Base-by-base conservation (phyloP, 2,888 invertebrate genomes). In the Patella ulyssiponensis region DNA sequence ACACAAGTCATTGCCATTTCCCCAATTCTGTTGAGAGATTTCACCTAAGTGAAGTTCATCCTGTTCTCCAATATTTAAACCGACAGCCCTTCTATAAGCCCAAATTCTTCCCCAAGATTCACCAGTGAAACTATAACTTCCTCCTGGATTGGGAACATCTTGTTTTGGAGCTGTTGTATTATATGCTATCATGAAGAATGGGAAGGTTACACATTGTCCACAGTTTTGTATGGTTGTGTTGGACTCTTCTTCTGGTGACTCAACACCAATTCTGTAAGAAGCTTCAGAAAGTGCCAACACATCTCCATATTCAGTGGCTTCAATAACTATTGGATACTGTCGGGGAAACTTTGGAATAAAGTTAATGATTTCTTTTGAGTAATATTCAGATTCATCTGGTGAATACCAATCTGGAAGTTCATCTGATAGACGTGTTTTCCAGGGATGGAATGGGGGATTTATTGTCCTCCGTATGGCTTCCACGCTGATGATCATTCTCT, bases 1-100 rank as follows among this genome's bases (percentile, higher is more conserved):
- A 52, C 51, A 27, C 69, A 76, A 82, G 64, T 82, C 82, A 72
- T 82, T 82, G 20, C 81, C 82, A n/a, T 69, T 51, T 33, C 75
- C 78, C 78, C 79, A 81, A 72, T 81, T 82, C 70, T 81, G 81
- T 53, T 79, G 79, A 1, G 81, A 81, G n/a, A 81, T 74, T 70
- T 82, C 82, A 2, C 81, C 81, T 2, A 71, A 14, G 12, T 77
- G 69, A 14, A 76, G 58, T 27, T 75, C 77, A 51, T 78, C 58
- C 15, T 69, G 51, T n/a, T 51, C 20, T 3, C 73, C 75, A 27
- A 27, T 33, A 44, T 69, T 14, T n/a, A 64, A 69, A 12, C 72
- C 75, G 7, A 72, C 53, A n/a, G 77, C 75, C 23, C 82, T 69
- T 17, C 81, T 71, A 74, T 82, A 82, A n/a, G 79, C 73, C 82